Evolutionary conservation across 2,888 invertebrate genomes (phyloP), one percentile per base, ranked within the genome.

Genomic region (Hypomecis atomaria): DNA sequence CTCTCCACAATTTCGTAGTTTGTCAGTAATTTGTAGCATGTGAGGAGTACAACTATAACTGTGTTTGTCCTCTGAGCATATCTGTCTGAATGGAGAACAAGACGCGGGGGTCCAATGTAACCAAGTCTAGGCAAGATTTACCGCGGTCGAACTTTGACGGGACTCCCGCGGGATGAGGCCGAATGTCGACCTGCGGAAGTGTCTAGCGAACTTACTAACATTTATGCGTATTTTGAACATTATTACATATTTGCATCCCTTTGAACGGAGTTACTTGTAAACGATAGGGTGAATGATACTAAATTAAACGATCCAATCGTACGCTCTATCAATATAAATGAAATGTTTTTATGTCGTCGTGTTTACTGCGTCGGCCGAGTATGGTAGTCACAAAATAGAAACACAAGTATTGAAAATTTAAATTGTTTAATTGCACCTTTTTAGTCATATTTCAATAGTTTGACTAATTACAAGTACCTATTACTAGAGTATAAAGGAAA

Each of bases 81-180:
- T 72, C 75, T 77, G 79, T 80, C 77, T 71, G 76, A 76, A 77
- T 78, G 81, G 78, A 69, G 72, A 82, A 86, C 84, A 83, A 83
- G 83, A 77, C 85, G 78, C 79, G 64, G 61, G 86, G 84, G 86
- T 72, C 80, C 82, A 80, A 72, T 72, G 69, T 72, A 68, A 67
- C 67, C 65, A 64, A 71, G 65, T 66, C 69, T 65, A 65, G 56
- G 62, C 62, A 71, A 84, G 86, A 87, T 86, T 86, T 87, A 87
- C 84, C 77, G 83, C 84, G 84, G 84, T 83, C 86, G 82, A 87
- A 87, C 80, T 87, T 84, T 83, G 85, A 85, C 83, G 78, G 62
- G 67, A 60, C 70, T 78, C 87, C 79, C 79, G 5, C 0, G 83
- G 77, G 86, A 40, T 11, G 54, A 64, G 69, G 63, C 71, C 71